These are phyloP conservation scores for Micromussa lordhowensis DNA, from an alignment of 92 coral and sea anemone genomes.

Conservation along the genomic window DNA sequence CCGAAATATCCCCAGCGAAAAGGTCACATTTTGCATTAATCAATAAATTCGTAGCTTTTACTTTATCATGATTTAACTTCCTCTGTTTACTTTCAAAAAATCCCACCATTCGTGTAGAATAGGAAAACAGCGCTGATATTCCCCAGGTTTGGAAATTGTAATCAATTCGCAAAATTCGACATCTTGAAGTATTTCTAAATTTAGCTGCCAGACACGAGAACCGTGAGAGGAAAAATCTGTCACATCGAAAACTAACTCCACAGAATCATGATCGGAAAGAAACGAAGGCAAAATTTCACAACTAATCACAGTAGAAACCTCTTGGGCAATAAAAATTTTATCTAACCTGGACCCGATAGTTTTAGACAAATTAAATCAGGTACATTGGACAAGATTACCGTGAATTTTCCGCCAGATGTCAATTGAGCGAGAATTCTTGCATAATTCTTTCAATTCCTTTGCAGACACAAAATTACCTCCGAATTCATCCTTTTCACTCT, in stretches of 20 bases:
- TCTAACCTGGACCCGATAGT: neutral
- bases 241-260: too few species aligned
- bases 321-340: neutral
- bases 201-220: too few species aligned
- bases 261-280: too few species aligned
- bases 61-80: neutral
- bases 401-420: too few species aligned
- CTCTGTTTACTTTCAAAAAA: neutral
- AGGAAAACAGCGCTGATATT: neutral
- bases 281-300: too few species aligned
- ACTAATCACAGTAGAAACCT: neutral
- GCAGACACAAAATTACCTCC: too few species aligned
- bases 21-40: neutral
- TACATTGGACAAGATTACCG: neutral
- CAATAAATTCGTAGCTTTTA: neutral
- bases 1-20: neutral
- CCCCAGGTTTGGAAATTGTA: neutral
- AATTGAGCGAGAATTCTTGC: too few species aligned
- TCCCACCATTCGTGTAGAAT: slow-evolving; percentile 26
- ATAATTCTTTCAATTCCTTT: too few species aligned
- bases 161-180: too few species aligned
- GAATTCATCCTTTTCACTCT: too few species aligned
- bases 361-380: slow-evolving; percentile 19
- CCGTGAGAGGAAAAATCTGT: too few species aligned
- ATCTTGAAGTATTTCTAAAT: too few species aligned